Evolutionary conservation across 1,140 invertebrate species (phyloP), one percentile per base, ranked within the genome.

Genomic region (Drosophila sp.): DNA sequence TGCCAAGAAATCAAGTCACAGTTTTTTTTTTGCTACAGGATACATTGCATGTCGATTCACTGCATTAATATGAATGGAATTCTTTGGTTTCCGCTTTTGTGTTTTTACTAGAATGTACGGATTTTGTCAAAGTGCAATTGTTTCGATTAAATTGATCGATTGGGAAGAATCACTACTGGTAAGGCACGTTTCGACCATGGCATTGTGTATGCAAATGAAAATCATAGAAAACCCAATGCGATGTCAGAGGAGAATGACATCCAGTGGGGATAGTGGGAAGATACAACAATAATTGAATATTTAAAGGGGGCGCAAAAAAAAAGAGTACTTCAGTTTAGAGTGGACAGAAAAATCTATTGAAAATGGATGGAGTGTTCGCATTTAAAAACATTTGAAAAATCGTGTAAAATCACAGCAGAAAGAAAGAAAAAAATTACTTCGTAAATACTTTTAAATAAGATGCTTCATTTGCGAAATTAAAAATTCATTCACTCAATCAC

Each of bases 401-500:
- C 29, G 2, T 29, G 29, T 27, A 23, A 66, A 71, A 66, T 66
- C 64, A 32, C 27, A 33, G 17, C 35, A 32, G 5, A 55, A 56
- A 44, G 1, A 27, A 44, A 27, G 29, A 57, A 35, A 25, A 61
- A 56, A 41, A 72, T 30, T 25, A 8, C 3, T 47, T 60, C 41
- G 32, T 33, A 60, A 66, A 76, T 70, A 65, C 74, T 55, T 76
- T 76, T 47, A 54, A 60, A 60, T 80, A 66, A 76, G 80, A 76
- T 61, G 61, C 72, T 72, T 76, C 68, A 80, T 76, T 80, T 72
- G 64, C 58, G 47, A 69, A 68, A 76, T 80, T 79, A 75, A 77
- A 71, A 61, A 66, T 65, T 61, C 50, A 71, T 77, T 76, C 47
- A 71, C 54, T 61, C 47, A 65, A 38, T 35, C 23, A 68, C 8